Evolutionary conservation across 2,888 invertebrate species (phyloP).

Genomic region (Ormyrus labotus): DNA sequence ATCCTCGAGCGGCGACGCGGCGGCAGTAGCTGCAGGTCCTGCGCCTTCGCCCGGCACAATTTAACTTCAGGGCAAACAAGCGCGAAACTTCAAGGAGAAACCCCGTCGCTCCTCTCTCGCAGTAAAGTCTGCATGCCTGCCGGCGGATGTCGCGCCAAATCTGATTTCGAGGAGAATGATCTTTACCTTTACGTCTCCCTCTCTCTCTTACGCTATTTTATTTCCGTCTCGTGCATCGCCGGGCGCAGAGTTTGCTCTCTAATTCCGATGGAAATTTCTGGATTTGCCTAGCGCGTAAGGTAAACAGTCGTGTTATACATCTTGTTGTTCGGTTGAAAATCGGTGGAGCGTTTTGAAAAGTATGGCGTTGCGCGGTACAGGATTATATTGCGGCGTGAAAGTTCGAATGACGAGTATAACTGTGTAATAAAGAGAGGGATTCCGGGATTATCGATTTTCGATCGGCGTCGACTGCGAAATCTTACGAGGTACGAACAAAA

Average conservation of each 20-base stretch:
- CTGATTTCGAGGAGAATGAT: slow-evolving; percentile 8
- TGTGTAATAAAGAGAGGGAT: background rate
- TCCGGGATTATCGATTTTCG: slow-evolving; percentile 7
- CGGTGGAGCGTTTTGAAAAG: no score
- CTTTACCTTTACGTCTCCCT: background rate
- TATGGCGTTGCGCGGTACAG: no score
- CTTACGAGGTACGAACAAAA: background rate
- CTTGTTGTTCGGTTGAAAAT: no score
- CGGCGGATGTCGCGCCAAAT: slow-evolving; percentile 14
- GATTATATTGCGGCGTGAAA: no score
- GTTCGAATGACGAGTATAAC: background rate
- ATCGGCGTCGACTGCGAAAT: background rate
- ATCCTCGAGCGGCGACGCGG: background rate
- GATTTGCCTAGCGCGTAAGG: background rate
- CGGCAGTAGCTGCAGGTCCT: background rate
- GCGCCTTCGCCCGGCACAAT: slow-evolving; percentile 4
- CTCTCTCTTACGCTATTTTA: no score
- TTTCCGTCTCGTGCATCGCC: background rate
- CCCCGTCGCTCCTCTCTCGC: no score
- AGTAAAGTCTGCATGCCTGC: background rate
- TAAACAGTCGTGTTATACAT: no score
- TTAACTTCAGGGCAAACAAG: slow-evolving; percentile 18
- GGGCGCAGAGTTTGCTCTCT: slow-evolving; percentile 30
- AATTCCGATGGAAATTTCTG: slow-evolving; percentile 5
- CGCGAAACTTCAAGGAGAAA: background rate